phyloP scores from a whole-genome alignment of 35 echinoderm and acorn worm genomes.

The Diadema setosum region DNA sequence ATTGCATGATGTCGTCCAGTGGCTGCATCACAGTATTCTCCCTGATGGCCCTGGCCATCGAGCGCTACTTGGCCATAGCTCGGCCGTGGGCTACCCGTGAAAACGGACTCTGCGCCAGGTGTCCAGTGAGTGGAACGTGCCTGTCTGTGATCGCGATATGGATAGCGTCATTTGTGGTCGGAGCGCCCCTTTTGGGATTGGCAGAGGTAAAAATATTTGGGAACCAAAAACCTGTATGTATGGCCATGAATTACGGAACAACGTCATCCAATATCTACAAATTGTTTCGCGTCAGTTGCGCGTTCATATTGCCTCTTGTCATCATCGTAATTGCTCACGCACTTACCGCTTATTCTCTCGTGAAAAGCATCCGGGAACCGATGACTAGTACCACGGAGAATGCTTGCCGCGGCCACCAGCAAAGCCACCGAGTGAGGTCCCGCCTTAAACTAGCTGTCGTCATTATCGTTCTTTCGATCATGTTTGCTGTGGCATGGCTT shows the following conservation, averaged over 20 bases:
- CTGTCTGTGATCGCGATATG: background rate
- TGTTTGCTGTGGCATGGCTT: background rate
- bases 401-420: background rate
- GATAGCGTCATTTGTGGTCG: background rate
- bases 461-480: background rate
- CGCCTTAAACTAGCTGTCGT: background rate
- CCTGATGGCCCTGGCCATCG: background rate
- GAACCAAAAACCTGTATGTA: background rate
- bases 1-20: background rate
- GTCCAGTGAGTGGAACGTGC: background rate
- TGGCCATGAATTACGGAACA: background rate
- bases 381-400: background rate
- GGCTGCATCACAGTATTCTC: background rate
- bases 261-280: background rate
- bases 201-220: background rate
- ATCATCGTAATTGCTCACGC: background rate
- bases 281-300: background rate
- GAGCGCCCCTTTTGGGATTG: background rate
- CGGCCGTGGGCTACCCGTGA: background rate
- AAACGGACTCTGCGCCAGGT: background rate
- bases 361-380: background rate
- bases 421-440: background rate
- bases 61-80: slow-evolving; percentile 1
- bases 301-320: background rate
- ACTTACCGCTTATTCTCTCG: background rate